Base-by-base conservation (phyloP, 2,888 invertebrate genomes). In the Drosophila limbata region DNA sequence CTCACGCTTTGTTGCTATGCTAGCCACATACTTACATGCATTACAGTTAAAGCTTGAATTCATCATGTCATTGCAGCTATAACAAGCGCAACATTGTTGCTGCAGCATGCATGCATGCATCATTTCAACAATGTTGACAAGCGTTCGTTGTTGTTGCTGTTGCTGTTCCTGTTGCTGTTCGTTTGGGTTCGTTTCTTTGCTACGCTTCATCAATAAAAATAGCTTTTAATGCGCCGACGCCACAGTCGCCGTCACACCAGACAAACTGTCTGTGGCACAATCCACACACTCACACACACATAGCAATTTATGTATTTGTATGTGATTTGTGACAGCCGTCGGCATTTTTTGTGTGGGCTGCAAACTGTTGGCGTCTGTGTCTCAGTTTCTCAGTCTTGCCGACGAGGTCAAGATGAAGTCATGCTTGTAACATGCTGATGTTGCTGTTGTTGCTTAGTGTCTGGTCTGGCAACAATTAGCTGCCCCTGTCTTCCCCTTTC, bases 391-490 rank as follows among this genome's bases (percentile, higher is more conserved):
- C 68, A 57, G 19, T 40, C 17, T 44, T 57, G 57, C 57, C 50
- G 78, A 33, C 84, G 89, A 84, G 84, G 84, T 84, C 89, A 84
- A 87, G 84, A 87, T 84, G 88, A 87, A 84, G 84, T 89, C 84
- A 84, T 87, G 89, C 89, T 75, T 72, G 81, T 60, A 86, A 69
- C 72, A 85, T 77, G 86, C 68, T 73, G 17, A 10, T 19, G 40
- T 10, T 40, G 9, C 3, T 3, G 44, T 17, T 53, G 40, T 19
- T 33, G 13, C 10, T 15, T 44, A 59, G 60, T 40, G 31, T 44
- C 15, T 28, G 33, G 35, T 55, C 63, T 69, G 59, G 61, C 64
- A 79, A 79, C 79, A 76, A 79, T 76, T 77, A 77, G 69, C 48
- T 52, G 39, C 33, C n/a, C 39, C 44, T 17, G 1, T 8, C 13